Conservation (phyloP, 2,888 invertebrate species). For the Spilarctia lutea region DNA sequence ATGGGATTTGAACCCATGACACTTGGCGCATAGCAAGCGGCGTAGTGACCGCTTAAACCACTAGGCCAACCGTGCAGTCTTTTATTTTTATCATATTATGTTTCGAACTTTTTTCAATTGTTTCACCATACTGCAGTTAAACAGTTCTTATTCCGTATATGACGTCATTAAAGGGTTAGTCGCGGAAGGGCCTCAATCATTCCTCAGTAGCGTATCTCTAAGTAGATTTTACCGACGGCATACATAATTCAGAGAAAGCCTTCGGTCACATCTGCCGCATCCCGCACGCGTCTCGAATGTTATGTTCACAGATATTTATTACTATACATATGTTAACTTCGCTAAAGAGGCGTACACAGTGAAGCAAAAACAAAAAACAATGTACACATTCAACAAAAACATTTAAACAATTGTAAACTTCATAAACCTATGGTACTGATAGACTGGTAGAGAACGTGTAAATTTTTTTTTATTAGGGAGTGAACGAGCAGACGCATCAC, state of each 20-base stretch:
- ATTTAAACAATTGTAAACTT: neutral
- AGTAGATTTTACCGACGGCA: constrained; percentile 27
- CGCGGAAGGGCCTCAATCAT: neutral
- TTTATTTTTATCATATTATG: too few species aligned
- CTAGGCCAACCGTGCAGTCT: too few species aligned
- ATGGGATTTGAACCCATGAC: too few species aligned
- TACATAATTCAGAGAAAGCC: constrained; percentile 49
- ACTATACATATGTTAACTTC: neutral
- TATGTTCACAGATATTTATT: constrained; percentile 29
- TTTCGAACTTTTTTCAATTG: neutral
- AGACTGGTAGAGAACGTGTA: too few species aligned
- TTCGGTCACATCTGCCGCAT: constrained; percentile 25
- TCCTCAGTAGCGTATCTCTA: constrained; percentile 4
- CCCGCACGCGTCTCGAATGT: constrained; percentile 25
- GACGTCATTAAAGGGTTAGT: constrained; percentile 1
- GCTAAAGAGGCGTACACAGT: neutral
- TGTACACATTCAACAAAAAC: neutral
- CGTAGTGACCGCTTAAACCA: too few species aligned
- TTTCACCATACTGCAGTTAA: neutral
- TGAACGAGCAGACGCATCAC: too few species aligned
- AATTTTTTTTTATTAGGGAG: too few species aligned
- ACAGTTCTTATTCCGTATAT: neutral
- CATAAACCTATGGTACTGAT: too few species aligned
- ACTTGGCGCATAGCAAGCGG: too few species aligned
- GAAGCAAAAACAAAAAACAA: too few species aligned